These are phyloP conservation scores for Halcyon smyrnensis DNA, from an alignment of 2,797 vertebrate species.

Conservation along the genomic window DNA sequence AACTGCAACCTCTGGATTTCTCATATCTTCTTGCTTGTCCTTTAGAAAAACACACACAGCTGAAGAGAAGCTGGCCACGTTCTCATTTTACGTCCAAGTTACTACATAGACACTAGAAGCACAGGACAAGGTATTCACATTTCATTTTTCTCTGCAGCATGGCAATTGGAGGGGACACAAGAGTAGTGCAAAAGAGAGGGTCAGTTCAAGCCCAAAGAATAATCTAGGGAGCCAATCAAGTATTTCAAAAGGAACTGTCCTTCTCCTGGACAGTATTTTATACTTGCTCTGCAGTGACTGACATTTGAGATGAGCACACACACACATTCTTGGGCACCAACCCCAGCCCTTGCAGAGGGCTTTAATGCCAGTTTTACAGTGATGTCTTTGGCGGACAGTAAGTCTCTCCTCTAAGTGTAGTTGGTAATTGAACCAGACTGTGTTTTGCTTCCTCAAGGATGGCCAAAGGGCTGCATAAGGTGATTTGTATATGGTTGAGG, in stretches of 20 bases:
- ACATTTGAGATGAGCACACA: background rate
- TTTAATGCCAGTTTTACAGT: background rate
- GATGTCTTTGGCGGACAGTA: background rate
- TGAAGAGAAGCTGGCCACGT: background rate
- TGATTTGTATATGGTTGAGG: background rate
- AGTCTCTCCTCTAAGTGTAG: background rate
- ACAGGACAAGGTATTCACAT: background rate
- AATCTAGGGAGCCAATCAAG: background rate
- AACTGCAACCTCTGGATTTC: background rate
- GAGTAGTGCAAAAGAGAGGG: background rate
- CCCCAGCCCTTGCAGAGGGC: background rate
- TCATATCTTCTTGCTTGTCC: background rate
- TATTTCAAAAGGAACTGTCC: background rate
- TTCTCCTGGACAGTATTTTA: background rate
- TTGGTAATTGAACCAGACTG: background rate
- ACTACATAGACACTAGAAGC: background rate
- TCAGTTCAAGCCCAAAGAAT: background rate
- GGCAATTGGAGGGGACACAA: background rate
- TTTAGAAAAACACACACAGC: background rate
- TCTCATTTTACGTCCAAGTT: constrained; percentile 38
- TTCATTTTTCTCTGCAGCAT: background rate
- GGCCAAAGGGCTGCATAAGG: background rate
- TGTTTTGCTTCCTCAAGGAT: background rate
- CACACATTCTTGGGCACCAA: background rate
- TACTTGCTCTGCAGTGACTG: background rate